Evolutionary conservation across 37 sponge, comb jelly and placozoan species (phyloP).

Genomic region (Corticium candelabrum): DNA sequence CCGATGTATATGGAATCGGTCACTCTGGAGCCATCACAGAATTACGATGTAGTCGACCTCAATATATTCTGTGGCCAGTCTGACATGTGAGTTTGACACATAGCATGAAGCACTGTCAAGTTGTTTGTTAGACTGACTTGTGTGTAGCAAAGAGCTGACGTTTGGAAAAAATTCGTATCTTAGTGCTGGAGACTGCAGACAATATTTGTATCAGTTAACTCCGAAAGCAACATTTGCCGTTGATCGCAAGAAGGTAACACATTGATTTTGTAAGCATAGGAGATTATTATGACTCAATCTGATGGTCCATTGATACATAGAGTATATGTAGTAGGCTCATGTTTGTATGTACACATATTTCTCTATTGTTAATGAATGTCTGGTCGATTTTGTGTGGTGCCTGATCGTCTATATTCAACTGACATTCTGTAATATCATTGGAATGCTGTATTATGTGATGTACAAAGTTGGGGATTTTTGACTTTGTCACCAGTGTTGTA

Average conservation of each 20-base stretch:
- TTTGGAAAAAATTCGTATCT: not conserved
- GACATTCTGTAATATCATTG: no score
- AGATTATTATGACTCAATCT: no score
- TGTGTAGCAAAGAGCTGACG: not conserved
- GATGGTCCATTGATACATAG: no score
- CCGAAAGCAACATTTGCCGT: not conserved
- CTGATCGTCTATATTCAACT: no score
- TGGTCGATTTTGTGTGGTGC: no score
- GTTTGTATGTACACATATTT: no score
- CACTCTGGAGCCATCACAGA: constrained; percentile 49
- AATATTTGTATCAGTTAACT: not conserved
- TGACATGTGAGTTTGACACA: not conserved
- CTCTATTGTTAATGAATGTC: no score
- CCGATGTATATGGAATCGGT: constrained; percentile 66
- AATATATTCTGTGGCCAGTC: constrained; percentile 16
- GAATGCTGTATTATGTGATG: no score
- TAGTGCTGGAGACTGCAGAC: not conserved
- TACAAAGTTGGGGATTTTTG: no score
- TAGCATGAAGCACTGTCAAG: not conserved
- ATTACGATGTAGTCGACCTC: constrained; percentile 32
- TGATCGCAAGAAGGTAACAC: not conserved
- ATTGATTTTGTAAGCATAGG: no score
- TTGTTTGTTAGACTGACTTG: not conserved
- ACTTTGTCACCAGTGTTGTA: no score
- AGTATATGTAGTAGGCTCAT: no score